Evolutionary conservation across 2,113 vertebrate species (phyloP), one percentile per base, ranked within the genome.

Genomic region (Otis tarda): DNA sequence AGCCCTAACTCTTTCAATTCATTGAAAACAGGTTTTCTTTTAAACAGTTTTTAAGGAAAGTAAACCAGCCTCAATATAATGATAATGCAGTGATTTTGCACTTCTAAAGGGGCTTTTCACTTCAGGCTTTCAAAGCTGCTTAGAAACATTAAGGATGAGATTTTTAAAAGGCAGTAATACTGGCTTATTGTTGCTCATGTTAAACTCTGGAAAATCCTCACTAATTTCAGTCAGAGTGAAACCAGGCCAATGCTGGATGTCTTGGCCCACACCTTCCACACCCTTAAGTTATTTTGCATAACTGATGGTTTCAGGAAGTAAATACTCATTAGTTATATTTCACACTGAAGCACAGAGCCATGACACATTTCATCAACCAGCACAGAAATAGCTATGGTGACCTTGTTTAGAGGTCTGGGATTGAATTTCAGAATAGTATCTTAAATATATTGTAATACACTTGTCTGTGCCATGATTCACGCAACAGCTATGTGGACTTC

Each of bases 101-200:
- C 18, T 87, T 96, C 73, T 85, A 93, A 95, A 80, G 14, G 5
- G 1, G 1, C 31, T 95, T 96, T 95, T 90, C n/a, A 75, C 68
- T 91, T 83, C 64, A 83, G 19, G 10, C 17, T 90, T 90, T 95
- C 57, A 80, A 91, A 96, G 65, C 15, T 87, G 19, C 82, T 81
- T 91, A 83, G 64, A 94, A 94, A 55, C 31, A 87, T 67, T 84
- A 95, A 77, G 39, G 20, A 17, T 4, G n/a, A 82, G 14, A n/a
- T 49, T 92, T 95, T 92, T 28, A 17, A 94, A 89, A 90, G 8
- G 18, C 87, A 43, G 14, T 22, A 53, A 37, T 39, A 69, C 65
- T 78, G 68, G 5, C 25, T 64, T 47, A 60, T 35, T 61, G 39
- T 41, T 71, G 25, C 3, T 81, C 9, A n/a, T 63, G 33, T 41